Evolutionary conservation across 2,113 vertebrate genomes (phyloP), one percentile per base, ranked within the genome.

Genomic region (Suncus etruscus): DNA sequence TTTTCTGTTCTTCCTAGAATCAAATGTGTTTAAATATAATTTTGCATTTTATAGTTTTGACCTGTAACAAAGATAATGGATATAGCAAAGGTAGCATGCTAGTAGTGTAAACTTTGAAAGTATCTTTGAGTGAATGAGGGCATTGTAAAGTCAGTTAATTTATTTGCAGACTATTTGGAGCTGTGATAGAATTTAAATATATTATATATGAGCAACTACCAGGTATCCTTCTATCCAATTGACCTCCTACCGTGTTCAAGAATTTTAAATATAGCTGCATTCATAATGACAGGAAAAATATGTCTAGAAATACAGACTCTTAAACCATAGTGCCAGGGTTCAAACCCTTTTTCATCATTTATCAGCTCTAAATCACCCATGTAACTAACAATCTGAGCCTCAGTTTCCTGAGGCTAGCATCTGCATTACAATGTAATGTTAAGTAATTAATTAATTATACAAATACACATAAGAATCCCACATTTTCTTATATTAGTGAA

Each of bases 371-470:
- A 16, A 14, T 54, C 54, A 15, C 4, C 11, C 54, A 54, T 54
- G 69, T 8, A 72, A 39, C 69, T 9, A 25, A 22, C 24, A 74
- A 45, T 4, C 39, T 39, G 32, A 66, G 77, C 10, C n/a, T 77
- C 69, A 54, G 65, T 76, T 69, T 72, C 54, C 47, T 9, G 89
- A n/a, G n/a, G n/a, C 50, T 48, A 27, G 1, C 63, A 77, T 27
- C 25, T 58, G 9, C 4, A 69, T 63, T 22, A 83, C 2, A 83
- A 4, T 45, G 6, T 45, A 65, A 7, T 6, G 0, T 0, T 47
- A 14, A 73, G 45, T 65, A 18, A 82, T 66, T 61, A 86, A 86
- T 86, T 91, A 61, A 54, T 72, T 82, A 82, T 31, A 84, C 20
- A 70, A 0, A n/a, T 2, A 58, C 6, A 54, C 11, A 20, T 9